Evolutionary conservation across 1,140 invertebrate genomes (phyloP).

Genomic region (Caenorhabditis brenneri): DNA sequence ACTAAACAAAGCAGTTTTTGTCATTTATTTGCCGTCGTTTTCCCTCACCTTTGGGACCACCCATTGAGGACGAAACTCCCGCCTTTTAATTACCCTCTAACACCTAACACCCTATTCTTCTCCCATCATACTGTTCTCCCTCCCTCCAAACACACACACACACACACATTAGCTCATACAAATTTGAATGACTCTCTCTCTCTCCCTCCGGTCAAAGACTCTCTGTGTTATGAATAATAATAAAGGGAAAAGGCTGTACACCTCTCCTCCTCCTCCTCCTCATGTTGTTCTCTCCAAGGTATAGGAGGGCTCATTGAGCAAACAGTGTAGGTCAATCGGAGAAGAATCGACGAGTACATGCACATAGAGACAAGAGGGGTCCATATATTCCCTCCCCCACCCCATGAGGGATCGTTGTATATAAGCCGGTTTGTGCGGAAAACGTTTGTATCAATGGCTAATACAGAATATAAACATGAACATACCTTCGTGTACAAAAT

Average conservation of each 20-base stretch:
- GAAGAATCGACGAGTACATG: neutral
- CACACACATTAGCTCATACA: conserved; percentile 14
- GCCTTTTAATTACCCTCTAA: neutral
- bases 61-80: neutral
- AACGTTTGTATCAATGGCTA: conserved; percentile 1
- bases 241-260: conserved; percentile 4
- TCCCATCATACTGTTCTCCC: neutral
- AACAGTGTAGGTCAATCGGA: conserved; percentile 22
- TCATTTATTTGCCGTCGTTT: too few species aligned
- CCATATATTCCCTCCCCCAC: too few species aligned
- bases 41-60: too few species aligned
- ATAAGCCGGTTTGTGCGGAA: conserved; percentile 22
- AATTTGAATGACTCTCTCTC: neutral
- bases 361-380: neutral
- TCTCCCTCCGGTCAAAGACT: neutral
- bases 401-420: too few species aligned
- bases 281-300: neutral
- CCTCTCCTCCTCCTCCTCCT: neutral
- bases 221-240: neutral
- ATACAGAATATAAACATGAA: conserved; percentile 22
- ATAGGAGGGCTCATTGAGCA: neutral
- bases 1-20: too few species aligned
- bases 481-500: conserved; percentile 26
- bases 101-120: neutral
- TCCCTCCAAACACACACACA: neutral